These are phyloP conservation scores for Zophobas morio DNA, from an alignment of 1,140 invertebrate species.

Conservation along the genomic window DNA sequence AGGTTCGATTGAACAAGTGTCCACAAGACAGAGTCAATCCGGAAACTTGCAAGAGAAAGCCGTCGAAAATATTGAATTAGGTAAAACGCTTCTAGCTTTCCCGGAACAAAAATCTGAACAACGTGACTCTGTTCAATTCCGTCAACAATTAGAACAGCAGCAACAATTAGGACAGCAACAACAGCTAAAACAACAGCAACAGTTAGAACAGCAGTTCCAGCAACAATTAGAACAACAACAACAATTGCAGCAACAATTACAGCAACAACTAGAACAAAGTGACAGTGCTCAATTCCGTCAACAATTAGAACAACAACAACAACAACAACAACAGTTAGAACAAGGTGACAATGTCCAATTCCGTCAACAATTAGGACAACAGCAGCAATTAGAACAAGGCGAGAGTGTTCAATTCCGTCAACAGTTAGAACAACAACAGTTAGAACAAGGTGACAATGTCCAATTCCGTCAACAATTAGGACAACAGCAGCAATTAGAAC, in stretches of 20 bases:
- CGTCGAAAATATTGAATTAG: constrained; percentile 56
- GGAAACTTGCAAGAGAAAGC: constrained; percentile 49
- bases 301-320: no score
- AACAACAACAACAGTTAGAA: background rate
- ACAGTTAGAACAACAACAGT: background rate
- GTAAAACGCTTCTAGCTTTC: constrained; percentile 59
- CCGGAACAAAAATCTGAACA: constrained; percentile 40
- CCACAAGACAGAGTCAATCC: background rate
- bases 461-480: background rate
- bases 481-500: background rate
- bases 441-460: background rate
- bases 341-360: background rate
- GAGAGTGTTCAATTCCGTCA: no score
- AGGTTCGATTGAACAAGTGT: background rate
- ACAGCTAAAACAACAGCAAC: no score
- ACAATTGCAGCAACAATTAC: no score
- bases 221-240: background rate
- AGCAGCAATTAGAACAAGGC: background rate
- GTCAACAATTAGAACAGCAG: no score
- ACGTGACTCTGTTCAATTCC: background rate
- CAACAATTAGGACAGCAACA: no score
- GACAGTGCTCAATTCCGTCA: no score
- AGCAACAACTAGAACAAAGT: background rate
- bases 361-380: background rate
- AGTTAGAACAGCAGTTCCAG: no score